Evolutionary conservation across 2,888 invertebrate species (phyloP).

Genomic region (Ferrisia virgata): DNA sequence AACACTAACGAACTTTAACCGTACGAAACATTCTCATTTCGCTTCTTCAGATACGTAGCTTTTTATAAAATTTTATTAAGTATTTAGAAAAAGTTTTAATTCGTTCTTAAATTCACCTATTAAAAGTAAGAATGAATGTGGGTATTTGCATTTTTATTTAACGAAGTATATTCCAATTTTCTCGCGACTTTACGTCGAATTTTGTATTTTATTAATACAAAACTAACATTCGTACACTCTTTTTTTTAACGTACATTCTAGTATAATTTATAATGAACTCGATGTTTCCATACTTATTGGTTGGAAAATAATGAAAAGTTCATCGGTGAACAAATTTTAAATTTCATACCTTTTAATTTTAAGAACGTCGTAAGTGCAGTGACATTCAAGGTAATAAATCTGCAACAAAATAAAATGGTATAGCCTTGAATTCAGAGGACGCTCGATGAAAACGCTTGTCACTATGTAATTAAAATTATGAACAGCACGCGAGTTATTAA

Average conservation of each 20-base stretch:
- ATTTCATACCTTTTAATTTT: background rate
- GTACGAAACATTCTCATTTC: background rate
- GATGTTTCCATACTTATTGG: background rate
- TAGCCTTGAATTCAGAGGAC: background rate
- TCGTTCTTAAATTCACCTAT: background rate
- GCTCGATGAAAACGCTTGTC: background rate
- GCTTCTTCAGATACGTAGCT: background rate
- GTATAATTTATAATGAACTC: background rate
- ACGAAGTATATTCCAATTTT: background rate
- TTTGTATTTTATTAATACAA: background rate
- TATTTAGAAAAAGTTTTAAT: background rate
- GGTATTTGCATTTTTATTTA: background rate
- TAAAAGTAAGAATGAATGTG: background rate
- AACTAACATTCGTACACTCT: background rate
- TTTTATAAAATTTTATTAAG: background rate
- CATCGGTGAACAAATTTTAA: background rate
- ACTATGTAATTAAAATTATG: conserved; percentile 9
- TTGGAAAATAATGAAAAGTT: background rate
- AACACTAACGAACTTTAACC: background rate
- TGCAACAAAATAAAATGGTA: background rate
- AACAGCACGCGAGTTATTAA: conserved; percentile 5
- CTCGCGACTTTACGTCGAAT: background rate
- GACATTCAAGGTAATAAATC: background rate
- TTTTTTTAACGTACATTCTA: background rate
- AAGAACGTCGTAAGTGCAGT: background rate